Conservation (phyloP, 2,888 invertebrate genomes). For the Amiota communis region DNA sequence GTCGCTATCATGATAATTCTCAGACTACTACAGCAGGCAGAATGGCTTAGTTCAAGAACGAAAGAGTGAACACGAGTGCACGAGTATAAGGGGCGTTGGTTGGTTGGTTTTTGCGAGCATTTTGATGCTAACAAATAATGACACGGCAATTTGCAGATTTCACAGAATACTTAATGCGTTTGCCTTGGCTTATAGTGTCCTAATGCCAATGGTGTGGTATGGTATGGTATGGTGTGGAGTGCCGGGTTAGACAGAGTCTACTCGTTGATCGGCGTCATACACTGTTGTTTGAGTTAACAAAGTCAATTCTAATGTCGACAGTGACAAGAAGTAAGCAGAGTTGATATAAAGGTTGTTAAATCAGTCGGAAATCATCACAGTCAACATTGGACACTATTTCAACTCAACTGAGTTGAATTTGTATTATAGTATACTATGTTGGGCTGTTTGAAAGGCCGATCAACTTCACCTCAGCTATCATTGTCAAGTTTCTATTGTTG, state of each 20-base stretch:
- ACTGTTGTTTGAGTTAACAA: conserved; percentile 57
- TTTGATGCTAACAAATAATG: conserved; percentile 71
- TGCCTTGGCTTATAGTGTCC: conserved; percentile 44
- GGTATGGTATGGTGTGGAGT: too few species aligned
- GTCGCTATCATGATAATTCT: too few species aligned
- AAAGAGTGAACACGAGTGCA: background rate
- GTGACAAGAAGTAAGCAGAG: conserved; percentile 37
- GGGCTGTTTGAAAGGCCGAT: conserved; percentile 23
- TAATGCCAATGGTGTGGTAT: too few species aligned
- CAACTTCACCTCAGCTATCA: conserved; percentile 30
- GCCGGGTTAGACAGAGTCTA: conserved; percentile 29
- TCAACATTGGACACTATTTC: conserved; percentile 11
- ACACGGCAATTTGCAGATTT: conserved; percentile 72
- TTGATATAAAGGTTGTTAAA: conserved; percentile 52
- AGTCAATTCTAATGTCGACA: conserved; percentile 59
- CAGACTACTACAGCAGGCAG: too few species aligned
- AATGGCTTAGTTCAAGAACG: too few species aligned
- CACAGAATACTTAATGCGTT: conserved; percentile 59
- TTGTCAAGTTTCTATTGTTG: conserved; percentile 22
- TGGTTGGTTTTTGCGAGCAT: conserved; percentile 42
- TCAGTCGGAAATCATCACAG: conserved; percentile 42
- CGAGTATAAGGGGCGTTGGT: conserved; percentile 13
- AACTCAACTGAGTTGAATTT: background rate
- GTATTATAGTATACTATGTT: background rate
- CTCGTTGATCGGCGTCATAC: conserved; percentile 29